A percentile compares a stretch with the other conserved stretches of the same genome.
Conservation (phyloP, 2,113 vertebrate species). For the Silurus meridionalis region DNA sequence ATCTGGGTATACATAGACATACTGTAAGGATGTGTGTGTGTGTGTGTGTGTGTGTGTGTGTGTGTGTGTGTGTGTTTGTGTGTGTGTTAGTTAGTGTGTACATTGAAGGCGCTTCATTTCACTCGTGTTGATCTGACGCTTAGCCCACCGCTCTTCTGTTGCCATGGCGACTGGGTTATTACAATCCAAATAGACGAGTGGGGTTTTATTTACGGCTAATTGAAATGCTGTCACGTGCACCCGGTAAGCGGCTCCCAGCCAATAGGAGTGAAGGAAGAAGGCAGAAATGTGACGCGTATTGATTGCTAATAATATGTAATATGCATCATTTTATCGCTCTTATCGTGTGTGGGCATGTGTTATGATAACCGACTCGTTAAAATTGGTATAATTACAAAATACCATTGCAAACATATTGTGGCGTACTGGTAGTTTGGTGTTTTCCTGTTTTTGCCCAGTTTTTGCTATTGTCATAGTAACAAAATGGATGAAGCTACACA, state of each 20-base stretch:
- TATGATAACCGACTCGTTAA: not conserved
- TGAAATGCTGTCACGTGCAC: constrained; percentile 34
- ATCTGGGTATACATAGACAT: not conserved
- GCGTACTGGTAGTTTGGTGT: not conserved
- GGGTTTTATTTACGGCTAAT: constrained; percentile 40
- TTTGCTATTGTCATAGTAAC: not conserved
- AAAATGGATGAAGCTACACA: not conserved
- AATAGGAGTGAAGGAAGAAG: not conserved
- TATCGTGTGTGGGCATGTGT: not conserved
- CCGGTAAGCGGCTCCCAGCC: not conserved
- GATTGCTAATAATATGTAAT: not conserved
- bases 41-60: not conserved
- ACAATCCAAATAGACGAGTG: constrained; percentile 31
- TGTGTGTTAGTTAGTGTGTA: constrained; percentile 7
- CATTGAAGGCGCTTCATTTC: not conserved
- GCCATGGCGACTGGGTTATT: constrained; percentile 48
- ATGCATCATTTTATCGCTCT: not conserved
- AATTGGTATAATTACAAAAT: not conserved
- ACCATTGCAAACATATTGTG: not conserved
- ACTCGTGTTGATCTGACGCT: constrained; percentile 28
- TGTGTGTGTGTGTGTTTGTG: not conserved
- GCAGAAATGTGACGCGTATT: not conserved
- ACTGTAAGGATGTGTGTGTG: not conserved
- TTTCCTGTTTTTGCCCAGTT: not conserved
- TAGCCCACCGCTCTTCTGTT: constrained; percentile 29